phyloP scores from a whole-genome alignment of 2,888 invertebrate genomes.

The Agonopterix arenella region DNA sequence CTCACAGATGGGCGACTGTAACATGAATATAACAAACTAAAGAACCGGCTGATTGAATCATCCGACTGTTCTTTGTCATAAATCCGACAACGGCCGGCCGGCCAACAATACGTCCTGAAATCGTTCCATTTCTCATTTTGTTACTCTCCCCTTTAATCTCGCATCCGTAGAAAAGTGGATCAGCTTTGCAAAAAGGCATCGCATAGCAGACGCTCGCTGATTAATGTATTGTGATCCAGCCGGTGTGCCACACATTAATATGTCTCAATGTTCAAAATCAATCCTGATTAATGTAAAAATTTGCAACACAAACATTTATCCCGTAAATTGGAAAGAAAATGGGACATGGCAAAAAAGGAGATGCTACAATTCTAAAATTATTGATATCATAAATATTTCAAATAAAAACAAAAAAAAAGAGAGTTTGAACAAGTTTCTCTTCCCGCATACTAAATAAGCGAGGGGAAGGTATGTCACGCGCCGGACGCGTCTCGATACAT shows the following conservation, averaged over 20 bases:
- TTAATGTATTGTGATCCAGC: slow-evolving; percentile 55
- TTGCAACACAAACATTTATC: neutral
- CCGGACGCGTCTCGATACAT: slow-evolving; percentile 22
- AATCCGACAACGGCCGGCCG: slow-evolving; percentile 71
- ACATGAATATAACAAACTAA: slow-evolving; percentile 75
- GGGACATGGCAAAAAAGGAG: neutral
- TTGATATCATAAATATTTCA: slow-evolving; percentile 18
- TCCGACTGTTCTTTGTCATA: slow-evolving; percentile 75
- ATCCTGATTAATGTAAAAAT: neutral
- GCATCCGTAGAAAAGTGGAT: slow-evolving; percentile 75
- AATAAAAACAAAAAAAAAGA: slow-evolving; percentile 20
- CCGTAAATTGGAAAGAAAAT: neutral
- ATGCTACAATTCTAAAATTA: slow-evolving; percentile 9
- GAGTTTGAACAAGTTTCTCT: slow-evolving; percentile 23
- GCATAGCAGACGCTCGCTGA: slow-evolving; percentile 66
- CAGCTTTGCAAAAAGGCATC: slow-evolving; percentile 71
- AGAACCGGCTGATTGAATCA: slow-evolving; percentile 75
- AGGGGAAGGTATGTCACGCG: slow-evolving; percentile 9
- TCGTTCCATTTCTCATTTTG: slow-evolving; percentile 77
- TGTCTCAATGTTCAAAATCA: neutral
- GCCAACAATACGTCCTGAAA: slow-evolving; percentile 74
- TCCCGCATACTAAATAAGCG: slow-evolving; percentile 25
- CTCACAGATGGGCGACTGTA: slow-evolving; percentile 52
- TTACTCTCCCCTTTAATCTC: slow-evolving; percentile 75
- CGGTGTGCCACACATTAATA: neutral